Evolutionary conservation across 2,888 invertebrate genomes (phyloP).

Genomic region (Imbricaverruca yamaguchii): DNA sequence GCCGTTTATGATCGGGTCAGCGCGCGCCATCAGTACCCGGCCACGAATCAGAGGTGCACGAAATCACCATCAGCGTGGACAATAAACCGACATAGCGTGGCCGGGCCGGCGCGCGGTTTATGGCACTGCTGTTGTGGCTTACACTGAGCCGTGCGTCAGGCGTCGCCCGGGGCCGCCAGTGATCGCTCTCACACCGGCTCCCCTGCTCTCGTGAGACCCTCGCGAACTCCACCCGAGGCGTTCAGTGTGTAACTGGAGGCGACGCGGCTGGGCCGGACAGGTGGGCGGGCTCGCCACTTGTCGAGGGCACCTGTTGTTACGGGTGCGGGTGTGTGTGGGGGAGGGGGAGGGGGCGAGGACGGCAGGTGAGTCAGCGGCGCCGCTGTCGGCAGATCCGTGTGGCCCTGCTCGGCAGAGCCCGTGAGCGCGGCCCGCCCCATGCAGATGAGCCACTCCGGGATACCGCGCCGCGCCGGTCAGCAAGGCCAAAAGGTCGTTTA

Average conservation of each 20-base stretch:
- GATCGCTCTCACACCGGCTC: neutral
- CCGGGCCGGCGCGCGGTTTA: neutral
- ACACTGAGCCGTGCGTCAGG: no score
- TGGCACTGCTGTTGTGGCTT: neutral
- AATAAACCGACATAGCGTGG: neutral
- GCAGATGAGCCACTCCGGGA: neutral
- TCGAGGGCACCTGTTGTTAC: neutral
- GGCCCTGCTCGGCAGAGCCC: neutral
- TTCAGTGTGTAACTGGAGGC: neutral
- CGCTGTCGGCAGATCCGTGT: neutral
- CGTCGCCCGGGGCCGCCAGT: no score
- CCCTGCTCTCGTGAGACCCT: neutral
- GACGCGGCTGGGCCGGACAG: neutral
- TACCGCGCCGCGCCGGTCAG: neutral
- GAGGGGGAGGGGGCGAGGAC: neutral
- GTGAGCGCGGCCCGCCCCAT: neutral
- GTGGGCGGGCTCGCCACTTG: neutral
- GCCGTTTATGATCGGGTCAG: neutral
- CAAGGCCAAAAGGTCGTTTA: slow-evolving; percentile 21
- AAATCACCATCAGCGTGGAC: neutral
- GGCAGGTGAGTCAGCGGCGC: neutral
- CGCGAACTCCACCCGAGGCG: neutral
- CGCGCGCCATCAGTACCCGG: neutral
- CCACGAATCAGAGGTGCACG: neutral
- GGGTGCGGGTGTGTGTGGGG: neutral